A percentile compares a stretch with the other conserved stretches of the same genome.
These are phyloP conservation scores for Percopsis omiscomaycus DNA, from an alignment of 2,797 vertebrate species.

Conservation along the genomic window DNA sequence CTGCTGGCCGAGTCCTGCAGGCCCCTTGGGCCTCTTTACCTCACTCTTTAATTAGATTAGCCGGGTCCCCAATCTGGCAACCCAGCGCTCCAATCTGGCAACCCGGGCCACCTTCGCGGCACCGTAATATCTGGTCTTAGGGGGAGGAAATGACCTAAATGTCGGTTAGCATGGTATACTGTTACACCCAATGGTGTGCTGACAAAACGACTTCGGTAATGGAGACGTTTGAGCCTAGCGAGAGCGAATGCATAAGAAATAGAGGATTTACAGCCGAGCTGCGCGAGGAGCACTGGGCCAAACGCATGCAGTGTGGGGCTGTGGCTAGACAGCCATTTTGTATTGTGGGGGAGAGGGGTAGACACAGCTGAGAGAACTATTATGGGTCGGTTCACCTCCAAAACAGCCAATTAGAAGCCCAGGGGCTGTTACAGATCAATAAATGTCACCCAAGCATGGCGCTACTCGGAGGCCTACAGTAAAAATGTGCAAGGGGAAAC, in stretches of 20 bases:
- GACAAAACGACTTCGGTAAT: conserved; percentile 74
- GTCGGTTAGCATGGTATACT: conserved; percentile 75
- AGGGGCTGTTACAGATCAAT: conserved; percentile 59
- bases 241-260: conserved; percentile 9
- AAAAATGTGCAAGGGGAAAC: conserved; percentile 41
- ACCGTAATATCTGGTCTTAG: conserved; percentile 74
- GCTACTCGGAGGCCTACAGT: conserved; percentile 50
- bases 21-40: conserved; percentile 72
- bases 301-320: conserved; percentile 37
- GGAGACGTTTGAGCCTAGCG: conserved; percentile 63
- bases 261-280: conserved; percentile 65
- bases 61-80: conserved; percentile 74
- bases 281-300: conserved; percentile 59
- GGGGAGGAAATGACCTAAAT: conserved; percentile 80
- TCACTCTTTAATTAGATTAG: conserved; percentile 83
- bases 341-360: conserved; percentile 3
- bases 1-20: conserved; percentile 59
- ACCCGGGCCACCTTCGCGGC: conserved; percentile 67
- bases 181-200: conserved; percentile 78
- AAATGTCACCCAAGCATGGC: conserved; percentile 59
- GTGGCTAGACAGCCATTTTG: conserved; percentile 68
- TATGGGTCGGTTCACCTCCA: conserved; percentile 62
- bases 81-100: conserved; percentile 70
- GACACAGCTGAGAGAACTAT: conserved; percentile 61
- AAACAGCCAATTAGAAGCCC: conserved; percentile 65